phyloP scores from a whole-genome alignment of 2,113 vertebrate genomes.

The Gadus chalcogrammus region DNA sequence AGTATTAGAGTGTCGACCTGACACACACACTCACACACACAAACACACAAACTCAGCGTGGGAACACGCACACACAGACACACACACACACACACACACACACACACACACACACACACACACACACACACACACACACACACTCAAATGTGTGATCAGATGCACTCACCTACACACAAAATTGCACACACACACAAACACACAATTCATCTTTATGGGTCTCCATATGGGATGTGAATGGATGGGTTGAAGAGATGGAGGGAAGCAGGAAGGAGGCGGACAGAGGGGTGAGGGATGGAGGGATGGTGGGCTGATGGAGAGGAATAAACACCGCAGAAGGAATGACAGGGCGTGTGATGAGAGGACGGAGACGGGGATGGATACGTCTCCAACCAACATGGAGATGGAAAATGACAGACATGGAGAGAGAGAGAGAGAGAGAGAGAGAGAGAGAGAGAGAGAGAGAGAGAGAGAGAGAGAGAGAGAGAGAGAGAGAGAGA shows the following conservation, averaged over 20 bases:
- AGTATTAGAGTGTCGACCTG: not conserved
- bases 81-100: not conserved
- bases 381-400: not conserved
- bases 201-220: no score
- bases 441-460: no score
- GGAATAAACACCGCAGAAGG: no score
- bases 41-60: no score
- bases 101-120: no score
- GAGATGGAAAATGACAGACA: constrained; percentile 2
- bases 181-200: no score
- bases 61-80: no score
- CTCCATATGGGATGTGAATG: constrained; percentile 23
- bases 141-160: no score
- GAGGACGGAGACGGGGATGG: not conserved
- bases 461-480: no score
- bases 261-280: not conserved
- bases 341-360: constrained; percentile 6
- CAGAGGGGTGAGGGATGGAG: constrained; percentile 10
- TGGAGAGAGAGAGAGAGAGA: constrained; percentile 2
- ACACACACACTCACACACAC: not conserved
- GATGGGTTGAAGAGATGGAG: no score
- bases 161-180: no score
- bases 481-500: constrained; percentile 20
- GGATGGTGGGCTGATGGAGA: constrained; percentile 16
- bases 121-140: no score